Evolutionary conservation across 2,888 invertebrate species (phyloP), one percentile per base, ranked within the genome.

Genomic region (Nemapogon koenigi): DNA sequence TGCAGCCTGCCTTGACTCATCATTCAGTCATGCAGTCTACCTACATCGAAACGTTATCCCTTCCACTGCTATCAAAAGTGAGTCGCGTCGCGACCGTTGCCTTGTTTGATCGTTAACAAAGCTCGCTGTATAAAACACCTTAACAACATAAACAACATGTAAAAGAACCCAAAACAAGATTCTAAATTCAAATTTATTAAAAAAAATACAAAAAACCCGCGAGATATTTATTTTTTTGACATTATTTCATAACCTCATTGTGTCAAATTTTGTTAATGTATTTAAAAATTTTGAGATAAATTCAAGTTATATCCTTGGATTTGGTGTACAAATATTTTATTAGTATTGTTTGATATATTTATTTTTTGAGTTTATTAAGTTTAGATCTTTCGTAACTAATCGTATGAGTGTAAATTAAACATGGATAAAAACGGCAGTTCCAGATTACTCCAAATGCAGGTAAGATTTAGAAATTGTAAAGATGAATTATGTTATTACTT

Each of bases 371-470:
- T 22, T 22, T 22, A 22, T 22, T 6, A 7, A 22, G 22, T 22
- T 22, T 22, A 22, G 8, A 7, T 22, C 22, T 22, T 22, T 22
- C 6, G 8, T 7, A 7, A 7, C 8, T 22, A 8, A 22, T 22
- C 8, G 6, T 7, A 22, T 7, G 6, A 22, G 8, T 22, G 31
- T 28, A 35, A 39, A 30, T 26, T 30, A 22, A 56, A 46, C 44
- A 78, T 78, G 76, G 76, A 78, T 53, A 73, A 65, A 42, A 62
- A 49, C 38, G 63, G 65, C 39, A 71, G 70, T 18, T 78, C 76
- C 36, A 59, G 64, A 46, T 62, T 78, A 18, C 50, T 78, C 53
- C 73, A 78, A 46, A 78, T 78, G 70, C 73, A 78, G 68, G 76
- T 73, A 50, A 57, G 59, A 48, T 19, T 11, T 33, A n/a, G n/a